Evolutionary conservation across 2,797 vertebrate species (phyloP), one percentile per base, ranked within the genome.

Genomic region (Malurus splendens): DNA sequence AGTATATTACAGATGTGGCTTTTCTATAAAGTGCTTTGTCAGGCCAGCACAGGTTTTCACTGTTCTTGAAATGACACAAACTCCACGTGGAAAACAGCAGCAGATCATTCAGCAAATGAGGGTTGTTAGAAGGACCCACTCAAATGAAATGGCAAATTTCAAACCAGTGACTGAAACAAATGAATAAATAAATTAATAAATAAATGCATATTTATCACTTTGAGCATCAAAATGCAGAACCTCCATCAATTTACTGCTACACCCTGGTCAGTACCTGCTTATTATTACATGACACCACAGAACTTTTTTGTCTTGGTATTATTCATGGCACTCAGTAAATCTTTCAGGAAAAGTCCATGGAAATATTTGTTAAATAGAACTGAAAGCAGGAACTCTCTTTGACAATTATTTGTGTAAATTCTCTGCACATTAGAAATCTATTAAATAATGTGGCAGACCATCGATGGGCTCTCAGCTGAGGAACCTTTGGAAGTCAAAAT

Each of bases 371-470:
- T 32, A 28, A 48, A 32, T 44, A 27, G 25, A 77, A 10, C 19
- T 25, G 3, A 30, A 55, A 2, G 1, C 20, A 13, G 8, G 6
- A 23, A 17, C 2, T 2, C 4, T 42, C 74, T 52, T n/a, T 12
- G 10, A 5, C 5, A 2, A 20, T 59, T 55, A 32, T 54, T 56
- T 65, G 3, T 42, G 0, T 18, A 32, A 36, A 3, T 70, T 55
- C 20, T 72, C 28, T 47, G 19, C 27, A 32, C 16, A 13, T 15
- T 20, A 33, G 18, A 55, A 61, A 20, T 76, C 7, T 10, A 30
- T 30, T 11, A 25, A 45, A 10, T 50, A 25, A 20, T 3, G 27
- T 30, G 30, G 6, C 55, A 51, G 48, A 12, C 57, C 47, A 12
- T 42, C 0, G 0, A 19, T 82, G 56, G 38, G 19, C n/a, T 81